Percentiles rank a stretch among this genome's conserved stretches.
Conservation (phyloP, 2,797 vertebrate genomes). For the Cryptoprocta ferox region DNA sequence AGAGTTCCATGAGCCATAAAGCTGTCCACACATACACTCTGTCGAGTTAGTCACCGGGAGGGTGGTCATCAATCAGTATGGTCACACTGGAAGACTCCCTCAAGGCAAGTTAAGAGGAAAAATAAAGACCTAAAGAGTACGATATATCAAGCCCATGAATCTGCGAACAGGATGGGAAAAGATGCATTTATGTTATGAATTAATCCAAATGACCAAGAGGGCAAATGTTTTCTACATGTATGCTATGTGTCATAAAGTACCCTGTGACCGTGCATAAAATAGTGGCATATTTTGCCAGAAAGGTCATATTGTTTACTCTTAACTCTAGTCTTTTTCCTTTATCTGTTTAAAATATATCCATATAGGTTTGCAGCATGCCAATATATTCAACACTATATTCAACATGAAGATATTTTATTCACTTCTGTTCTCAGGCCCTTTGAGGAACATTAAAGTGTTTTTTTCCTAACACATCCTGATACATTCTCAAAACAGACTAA, state of each 20-base stretch:
- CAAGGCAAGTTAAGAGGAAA: slow-evolving; percentile 66
- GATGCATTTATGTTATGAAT: slow-evolving; percentile 63
- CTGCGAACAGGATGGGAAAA: slow-evolving; percentile 47
- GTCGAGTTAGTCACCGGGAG: not conserved
- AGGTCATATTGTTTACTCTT: not conserved
- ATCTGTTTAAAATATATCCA: not conserved
- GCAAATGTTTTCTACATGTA: slow-evolving; percentile 5
- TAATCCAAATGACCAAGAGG: slow-evolving; percentile 63
- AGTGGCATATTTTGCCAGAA: not conserved
- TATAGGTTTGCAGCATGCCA: not conserved
- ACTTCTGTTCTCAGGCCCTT: not conserved
- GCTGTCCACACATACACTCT: not conserved
- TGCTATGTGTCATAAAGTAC: not conserved
- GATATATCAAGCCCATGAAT: slow-evolving; percentile 65
- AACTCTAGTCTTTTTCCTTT: not conserved
- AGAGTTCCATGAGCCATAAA: slow-evolving; percentile 48
- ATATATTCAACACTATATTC: not conserved
- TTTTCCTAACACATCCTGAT: not conserved
- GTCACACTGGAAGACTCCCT: slow-evolving; percentile 53
- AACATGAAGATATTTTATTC: not conserved
- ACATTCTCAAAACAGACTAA: not conserved
- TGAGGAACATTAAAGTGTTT: not conserved
- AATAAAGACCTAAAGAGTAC: slow-evolving; percentile 71
- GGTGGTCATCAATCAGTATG: slow-evolving; percentile 14
- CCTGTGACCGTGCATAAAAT: not conserved